Conservation (phyloP, 1,140 invertebrate genomes). For the Potamilus streckersoni region DNA sequence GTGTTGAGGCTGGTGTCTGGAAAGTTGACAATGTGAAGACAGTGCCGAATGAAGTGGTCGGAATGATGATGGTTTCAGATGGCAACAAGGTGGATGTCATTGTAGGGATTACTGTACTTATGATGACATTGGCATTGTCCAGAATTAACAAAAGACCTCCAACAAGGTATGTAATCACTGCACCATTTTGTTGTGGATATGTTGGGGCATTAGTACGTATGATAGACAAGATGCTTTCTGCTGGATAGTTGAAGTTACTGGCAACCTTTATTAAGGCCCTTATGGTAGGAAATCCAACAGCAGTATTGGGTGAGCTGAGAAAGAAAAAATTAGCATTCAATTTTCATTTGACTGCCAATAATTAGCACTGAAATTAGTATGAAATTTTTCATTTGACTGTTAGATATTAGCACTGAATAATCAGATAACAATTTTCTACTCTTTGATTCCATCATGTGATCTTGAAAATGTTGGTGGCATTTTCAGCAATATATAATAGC, state of each 20-base stretch:
- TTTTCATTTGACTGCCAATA: too few species aligned
- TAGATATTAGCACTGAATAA: too few species aligned
- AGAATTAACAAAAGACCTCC: constrained; percentile 27
- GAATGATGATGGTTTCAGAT: constrained; percentile 9
- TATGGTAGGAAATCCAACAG: constrained; percentile 24
- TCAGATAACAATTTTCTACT: too few species aligned
- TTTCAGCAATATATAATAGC: too few species aligned
- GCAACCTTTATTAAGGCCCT: constrained; percentile 25
- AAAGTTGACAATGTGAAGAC: constrained; percentile 27
- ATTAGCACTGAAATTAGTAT: too few species aligned
- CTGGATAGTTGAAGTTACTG: constrained; percentile 19
- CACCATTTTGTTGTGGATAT: constrained; percentile 16
- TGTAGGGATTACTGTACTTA: constrained; percentile 12
- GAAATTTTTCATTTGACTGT: too few species aligned
- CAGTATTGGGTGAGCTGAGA: constrained; percentile 17
- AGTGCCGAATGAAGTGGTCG: constrained; percentile 19
- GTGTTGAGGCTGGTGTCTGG: constrained; percentile 13
- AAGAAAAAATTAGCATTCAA: not conserved
- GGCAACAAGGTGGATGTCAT: constrained; percentile 12
- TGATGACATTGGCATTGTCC: constrained; percentile 16
- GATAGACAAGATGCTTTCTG: constrained; percentile 14
- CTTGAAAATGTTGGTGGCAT: too few species aligned
- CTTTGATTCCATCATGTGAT: too few species aligned
- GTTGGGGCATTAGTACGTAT: constrained; percentile 17
- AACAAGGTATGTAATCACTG: constrained; percentile 25